Conservation (phyloP, 2,888 invertebrate species). For the Sturmia bella region DNA sequence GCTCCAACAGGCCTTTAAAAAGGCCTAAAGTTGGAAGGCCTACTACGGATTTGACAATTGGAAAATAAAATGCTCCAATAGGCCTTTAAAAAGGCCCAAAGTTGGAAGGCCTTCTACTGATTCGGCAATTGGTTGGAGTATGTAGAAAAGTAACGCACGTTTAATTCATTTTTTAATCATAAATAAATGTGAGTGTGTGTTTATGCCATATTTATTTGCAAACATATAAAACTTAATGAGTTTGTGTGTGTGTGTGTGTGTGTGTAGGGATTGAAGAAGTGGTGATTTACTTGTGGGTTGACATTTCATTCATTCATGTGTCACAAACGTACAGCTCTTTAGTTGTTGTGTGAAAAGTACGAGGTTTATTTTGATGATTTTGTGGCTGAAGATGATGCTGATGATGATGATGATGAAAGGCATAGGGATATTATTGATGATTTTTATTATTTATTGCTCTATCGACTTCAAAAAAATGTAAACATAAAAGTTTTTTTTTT, state of each 20-base stretch:
- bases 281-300: conserved; percentile 54
- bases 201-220: conserved; percentile 40
- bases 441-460: not conserved
- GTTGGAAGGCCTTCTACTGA: no score
- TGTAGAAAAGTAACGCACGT: not conserved
- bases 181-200: not conserved
- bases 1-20: no score
- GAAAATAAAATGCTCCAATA: no score
- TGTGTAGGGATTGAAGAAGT: conserved; percentile 16
- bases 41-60: no score
- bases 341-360: not conserved
- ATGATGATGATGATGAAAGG: conserved; percentile 22
- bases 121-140: not conserved
- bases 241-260: no score
- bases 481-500: no score
- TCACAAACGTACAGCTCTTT: not conserved
- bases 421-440: conserved; percentile 10
- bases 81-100: no score
- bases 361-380: conserved; percentile 21
- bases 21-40: no score
- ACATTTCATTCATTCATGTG: conserved; percentile 42
- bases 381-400: no score
- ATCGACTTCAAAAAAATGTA: not conserved
- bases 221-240: not conserved
- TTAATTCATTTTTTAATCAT: conserved; percentile 1